These are phyloP conservation scores for Allacma fusca DNA, from an alignment of 2,888 invertebrate genomes.

Conservation along the genomic window DNA sequence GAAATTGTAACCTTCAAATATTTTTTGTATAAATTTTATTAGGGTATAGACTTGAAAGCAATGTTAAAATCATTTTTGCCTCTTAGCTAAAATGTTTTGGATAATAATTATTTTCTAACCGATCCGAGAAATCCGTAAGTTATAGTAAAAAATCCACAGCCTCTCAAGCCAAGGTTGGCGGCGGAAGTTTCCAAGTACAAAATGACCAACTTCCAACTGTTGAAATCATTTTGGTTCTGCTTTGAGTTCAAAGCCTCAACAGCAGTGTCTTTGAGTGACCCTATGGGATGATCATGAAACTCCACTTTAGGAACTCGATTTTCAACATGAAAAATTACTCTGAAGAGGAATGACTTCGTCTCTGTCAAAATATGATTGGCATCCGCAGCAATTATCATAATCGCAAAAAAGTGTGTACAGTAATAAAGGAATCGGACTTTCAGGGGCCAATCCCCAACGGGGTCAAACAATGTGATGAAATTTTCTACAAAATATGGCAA, in stretches of 20 bases:
- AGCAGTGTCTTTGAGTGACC: background rate
- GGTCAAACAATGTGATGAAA: slow-evolving; percentile 6
- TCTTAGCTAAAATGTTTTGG: background rate
- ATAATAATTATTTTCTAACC: slow-evolving; percentile 3
- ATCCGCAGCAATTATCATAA: slow-evolving; percentile 27
- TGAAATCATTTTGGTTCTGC: background rate
- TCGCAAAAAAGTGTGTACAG: slow-evolving; percentile 5
- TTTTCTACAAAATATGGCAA: slow-evolving; percentile 37
- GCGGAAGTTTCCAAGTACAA: slow-evolving; percentile 34
- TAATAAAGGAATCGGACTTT: slow-evolving; percentile 31
- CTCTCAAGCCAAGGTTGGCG: slow-evolving; percentile 19
- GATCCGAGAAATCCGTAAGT: slow-evolving; percentile 34
- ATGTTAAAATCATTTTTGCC: background rate
- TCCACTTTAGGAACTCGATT: background rate
- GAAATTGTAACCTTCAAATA: too few species aligned
- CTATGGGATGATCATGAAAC: background rate
- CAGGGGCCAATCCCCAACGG: slow-evolving; percentile 1
- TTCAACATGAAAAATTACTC: slow-evolving; percentile 7
- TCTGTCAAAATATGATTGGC: slow-evolving; percentile 26
- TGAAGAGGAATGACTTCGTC: background rate
- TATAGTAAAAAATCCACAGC: slow-evolving; percentile 32
- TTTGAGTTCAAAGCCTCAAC: background rate
- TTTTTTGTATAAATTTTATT: background rate
- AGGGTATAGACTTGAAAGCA: too few species aligned
- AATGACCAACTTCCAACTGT: slow-evolving; percentile 33